Evolutionary conservation across 2,113 vertebrate genomes (phyloP), one percentile per base, ranked within the genome.

Genomic region (Sceloporus tristichus): DNA sequence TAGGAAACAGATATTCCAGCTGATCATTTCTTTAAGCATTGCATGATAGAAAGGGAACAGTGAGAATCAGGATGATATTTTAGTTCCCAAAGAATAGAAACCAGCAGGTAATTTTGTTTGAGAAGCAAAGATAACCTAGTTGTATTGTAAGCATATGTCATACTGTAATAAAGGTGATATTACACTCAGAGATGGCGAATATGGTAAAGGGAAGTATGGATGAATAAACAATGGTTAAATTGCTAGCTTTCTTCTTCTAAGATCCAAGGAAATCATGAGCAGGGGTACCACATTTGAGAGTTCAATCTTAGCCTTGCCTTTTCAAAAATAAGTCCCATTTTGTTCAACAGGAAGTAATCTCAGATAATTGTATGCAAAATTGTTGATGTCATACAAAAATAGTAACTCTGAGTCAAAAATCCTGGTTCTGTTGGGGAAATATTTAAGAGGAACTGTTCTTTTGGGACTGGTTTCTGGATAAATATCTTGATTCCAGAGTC

Each of bases 31-130:
- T 68, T 82, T 83, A n/a, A 79, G 77, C 48, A 54, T 29, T 48
- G 19, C 19, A 21, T 19, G 59, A 42, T 62, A 62, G 9, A 78
- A 54, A 70, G 66, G 78, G 53, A 56, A 62, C 34, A 48, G 48
- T 38, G 91, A 83, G 73, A 1, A 75, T 75, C 13, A 68, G n/a
- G 68, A 71, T 68, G 34, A 40, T 79, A 34, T 86, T 53, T 48
- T 68, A 25, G 16, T 86, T 59, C 29, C 76, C 25, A 19, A 68
- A 53, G 75, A 78, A 68, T 4, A 10, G 34, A 87, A 84, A 23
- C 48, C 23, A 29, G 42, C 19, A 68, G 1, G 79, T 0, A 68
- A 1, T 38, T 91, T 54, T 82, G 40, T 38, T 0, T 77, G 53
- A 23, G 84, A 79, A 56, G 2, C 2, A 9, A 87, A 66, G 42